A percentile compares a stretch with the other conserved stretches of the same genome.
Evolutionary conservation across 2,113 vertebrate species (phyloP).

Genomic region (Scalopus aquaticus): DNA sequence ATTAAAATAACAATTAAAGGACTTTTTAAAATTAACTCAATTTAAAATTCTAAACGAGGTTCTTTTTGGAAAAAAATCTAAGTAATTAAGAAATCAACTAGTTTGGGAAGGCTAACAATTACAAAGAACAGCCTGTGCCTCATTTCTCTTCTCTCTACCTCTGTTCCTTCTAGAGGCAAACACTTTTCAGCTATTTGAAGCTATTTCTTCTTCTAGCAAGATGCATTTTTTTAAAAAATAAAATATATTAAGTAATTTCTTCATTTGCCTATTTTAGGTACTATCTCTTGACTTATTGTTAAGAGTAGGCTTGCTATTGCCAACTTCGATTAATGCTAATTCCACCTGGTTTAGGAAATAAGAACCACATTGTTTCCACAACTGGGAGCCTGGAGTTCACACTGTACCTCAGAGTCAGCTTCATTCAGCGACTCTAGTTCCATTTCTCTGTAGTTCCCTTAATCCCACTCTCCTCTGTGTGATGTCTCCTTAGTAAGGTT

Average conservation of each 20-base stretch:
- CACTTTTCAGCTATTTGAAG: background rate
- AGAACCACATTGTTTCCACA: background rate
- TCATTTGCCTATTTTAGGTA: background rate
- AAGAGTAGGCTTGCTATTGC: background rate
- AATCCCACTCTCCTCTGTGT: background rate
- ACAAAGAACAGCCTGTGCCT: background rate
- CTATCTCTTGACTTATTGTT: background rate
- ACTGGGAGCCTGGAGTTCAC: background rate
- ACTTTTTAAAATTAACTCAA: background rate
- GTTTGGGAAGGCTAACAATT: background rate
- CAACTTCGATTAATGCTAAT: background rate
- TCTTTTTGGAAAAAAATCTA: conserved; percentile 17
- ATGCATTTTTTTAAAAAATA: background rate
- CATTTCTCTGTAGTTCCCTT: background rate
- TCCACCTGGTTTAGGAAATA: background rate
- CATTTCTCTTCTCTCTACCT: background rate
- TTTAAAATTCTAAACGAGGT: conserved; percentile 1
- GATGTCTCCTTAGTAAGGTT: background rate
- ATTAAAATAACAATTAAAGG: conserved; percentile 16
- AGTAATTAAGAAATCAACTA: background rate
- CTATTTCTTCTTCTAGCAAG: background rate
- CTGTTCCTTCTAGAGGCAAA: background rate
- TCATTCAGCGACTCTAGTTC: background rate
- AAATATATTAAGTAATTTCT: background rate
- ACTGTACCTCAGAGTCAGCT: background rate